Percentiles rank a stretch among this genome's conserved stretches.
Evolutionary conservation across 2,888 invertebrate species (phyloP).

Genomic region (Dryobota labecula): DNA sequence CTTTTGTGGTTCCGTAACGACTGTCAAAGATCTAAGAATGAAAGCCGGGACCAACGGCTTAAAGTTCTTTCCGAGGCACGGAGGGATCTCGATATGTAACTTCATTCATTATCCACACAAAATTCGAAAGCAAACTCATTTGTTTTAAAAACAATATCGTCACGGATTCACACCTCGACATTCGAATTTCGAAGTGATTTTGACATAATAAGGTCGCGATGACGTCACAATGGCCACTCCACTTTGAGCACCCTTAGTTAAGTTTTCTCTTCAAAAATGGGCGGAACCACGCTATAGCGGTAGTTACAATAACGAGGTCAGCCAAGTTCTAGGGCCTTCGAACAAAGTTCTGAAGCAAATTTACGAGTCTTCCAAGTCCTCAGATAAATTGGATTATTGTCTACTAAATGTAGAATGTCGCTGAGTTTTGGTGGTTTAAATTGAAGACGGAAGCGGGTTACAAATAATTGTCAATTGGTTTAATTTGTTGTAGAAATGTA

Average conservation of each 20-base stretch:
- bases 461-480: no score
- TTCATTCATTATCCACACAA: not conserved
- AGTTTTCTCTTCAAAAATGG: conserved; percentile 22
- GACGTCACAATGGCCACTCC: not conserved
- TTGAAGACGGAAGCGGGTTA: not conserved
- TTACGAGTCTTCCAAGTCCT: conserved; percentile 74
- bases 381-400: conserved; percentile 84
- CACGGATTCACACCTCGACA: not conserved
- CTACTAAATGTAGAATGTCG: conserved; percentile 77
- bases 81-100: no score
- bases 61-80: no score
- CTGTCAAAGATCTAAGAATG: no score
- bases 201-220: not conserved
- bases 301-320: conserved; percentile 62
- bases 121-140: not conserved
- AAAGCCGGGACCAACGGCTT: no score
- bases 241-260: not conserved
- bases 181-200: not conserved
- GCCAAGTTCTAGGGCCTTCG: conserved; percentile 60
- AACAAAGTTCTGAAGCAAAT: conserved; percentile 74
- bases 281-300: conserved; percentile 19
- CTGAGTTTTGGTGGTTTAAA: conserved; percentile 59
- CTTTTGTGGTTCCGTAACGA: no score
- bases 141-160: not conserved
- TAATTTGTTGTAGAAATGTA: no score